Evolutionary conservation across 2,797 vertebrate species (phyloP).

Genomic region (Acanthopagrus latus): DNA sequence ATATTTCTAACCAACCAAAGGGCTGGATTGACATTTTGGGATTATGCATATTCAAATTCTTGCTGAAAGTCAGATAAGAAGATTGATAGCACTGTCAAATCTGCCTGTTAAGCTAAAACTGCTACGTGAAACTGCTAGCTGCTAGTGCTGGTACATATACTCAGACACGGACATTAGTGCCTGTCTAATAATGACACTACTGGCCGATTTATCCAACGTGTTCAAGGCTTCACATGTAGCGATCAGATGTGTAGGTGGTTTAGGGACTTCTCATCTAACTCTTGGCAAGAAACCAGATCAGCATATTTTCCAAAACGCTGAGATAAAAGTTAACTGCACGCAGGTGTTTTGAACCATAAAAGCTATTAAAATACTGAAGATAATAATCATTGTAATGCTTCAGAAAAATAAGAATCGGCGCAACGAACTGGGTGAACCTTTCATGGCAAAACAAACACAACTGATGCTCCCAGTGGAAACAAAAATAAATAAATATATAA

Average conservation of each 20-base stretch:
- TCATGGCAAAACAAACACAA: background rate
- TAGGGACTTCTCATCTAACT: background rate
- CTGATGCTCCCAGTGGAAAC: background rate
- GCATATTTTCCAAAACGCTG: background rate
- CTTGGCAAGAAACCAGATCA: background rate
- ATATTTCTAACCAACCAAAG: no score
- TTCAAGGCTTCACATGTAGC: background rate
- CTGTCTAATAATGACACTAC: no score
- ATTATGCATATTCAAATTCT: background rate
- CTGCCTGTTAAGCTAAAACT: background rate
- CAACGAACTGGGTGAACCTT: background rate
- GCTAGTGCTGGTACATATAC: no score
- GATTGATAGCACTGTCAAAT: background rate
- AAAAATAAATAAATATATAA: constrained; percentile 1
- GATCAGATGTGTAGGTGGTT: background rate
- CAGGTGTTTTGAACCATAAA: background rate
- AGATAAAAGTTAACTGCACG: constrained; percentile 1
- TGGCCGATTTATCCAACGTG: no score
- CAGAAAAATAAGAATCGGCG: background rate
- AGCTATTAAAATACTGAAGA: background rate
- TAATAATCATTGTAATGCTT: background rate
- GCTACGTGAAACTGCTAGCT: no score
- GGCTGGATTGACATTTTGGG: background rate
- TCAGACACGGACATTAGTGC: no score
- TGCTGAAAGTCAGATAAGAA: background rate